Conservation (phyloP, 1,140 invertebrate species). For the Phortica variegata region DNA sequence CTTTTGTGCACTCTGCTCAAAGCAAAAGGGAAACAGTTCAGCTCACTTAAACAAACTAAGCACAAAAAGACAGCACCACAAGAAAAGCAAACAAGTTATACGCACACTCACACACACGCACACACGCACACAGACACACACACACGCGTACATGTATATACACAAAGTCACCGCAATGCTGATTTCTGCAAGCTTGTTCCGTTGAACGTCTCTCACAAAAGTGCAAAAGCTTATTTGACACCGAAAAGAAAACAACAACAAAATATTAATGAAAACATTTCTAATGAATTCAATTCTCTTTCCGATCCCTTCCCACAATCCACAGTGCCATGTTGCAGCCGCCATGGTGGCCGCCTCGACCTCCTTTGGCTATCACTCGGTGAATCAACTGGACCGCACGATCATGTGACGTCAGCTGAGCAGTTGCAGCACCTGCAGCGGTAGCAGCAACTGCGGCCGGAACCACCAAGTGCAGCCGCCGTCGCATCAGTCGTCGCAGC, state of each 20-base stretch:
- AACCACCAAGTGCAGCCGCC: slow-evolving; percentile 13
- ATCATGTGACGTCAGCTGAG: slow-evolving; percentile 56
- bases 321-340: slow-evolving; percentile 53
- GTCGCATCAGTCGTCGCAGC: slow-evolving; percentile 23
- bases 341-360: slow-evolving; percentile 55
- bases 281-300: no score
- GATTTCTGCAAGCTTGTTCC: slow-evolving; percentile 36
- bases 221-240: no score
- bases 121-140: slow-evolving; percentile 6
- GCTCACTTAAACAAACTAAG: no score
- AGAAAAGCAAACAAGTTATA: no score
- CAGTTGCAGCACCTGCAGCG: slow-evolving; percentile 56
- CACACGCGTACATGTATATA: slow-evolving; percentile 11
- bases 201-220: no score
- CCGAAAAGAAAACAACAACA: slow-evolving; percentile 31
- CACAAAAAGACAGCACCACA: no score
- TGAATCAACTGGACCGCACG: slow-evolving; percentile 51
- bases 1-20: no score
- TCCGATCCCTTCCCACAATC: slow-evolving; percentile 1
- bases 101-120: slow-evolving; percentile 6
- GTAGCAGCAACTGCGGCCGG: slow-evolving; percentile 50
- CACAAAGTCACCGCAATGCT: slow-evolving; percentile 22
- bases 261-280: slow-evolving; percentile 28
- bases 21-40: no score
- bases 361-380: slow-evolving; percentile 53